Conservation (phyloP, 2,113 vertebrate species). For the Periophthalmus modestus region DNA sequence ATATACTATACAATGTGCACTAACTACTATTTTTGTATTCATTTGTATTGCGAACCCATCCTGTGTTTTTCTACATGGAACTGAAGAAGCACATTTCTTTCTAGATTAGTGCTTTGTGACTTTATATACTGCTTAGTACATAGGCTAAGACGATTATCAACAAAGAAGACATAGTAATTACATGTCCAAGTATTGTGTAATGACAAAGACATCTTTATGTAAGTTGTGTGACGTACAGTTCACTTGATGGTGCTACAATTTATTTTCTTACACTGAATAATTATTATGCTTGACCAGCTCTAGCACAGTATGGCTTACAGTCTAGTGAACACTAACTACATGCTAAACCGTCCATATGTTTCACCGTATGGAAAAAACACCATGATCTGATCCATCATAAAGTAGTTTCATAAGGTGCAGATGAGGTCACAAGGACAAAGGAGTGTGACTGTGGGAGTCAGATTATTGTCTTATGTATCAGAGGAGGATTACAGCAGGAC, state of each 20-base stretch:
- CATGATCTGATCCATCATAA: slow-evolving; percentile 11
- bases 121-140: background rate
- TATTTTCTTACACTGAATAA: background rate
- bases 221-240: background rate
- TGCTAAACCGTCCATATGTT: slow-evolving; percentile 18
- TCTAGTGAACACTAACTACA: background rate
- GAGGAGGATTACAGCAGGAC: slow-evolving; percentile 62
- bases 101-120: background rate
- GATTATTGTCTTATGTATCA: slow-evolving; percentile 70
- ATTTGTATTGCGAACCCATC: background rate
- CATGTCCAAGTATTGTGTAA: background rate
- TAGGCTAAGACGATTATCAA: background rate
- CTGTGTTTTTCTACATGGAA: background rate
- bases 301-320: background rate
- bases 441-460: slow-evolving; percentile 43
- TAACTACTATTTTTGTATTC: background rate
- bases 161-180: background rate
- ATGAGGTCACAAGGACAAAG: slow-evolving; percentile 10
- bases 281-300: background rate
- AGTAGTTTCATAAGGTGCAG: slow-evolving; percentile 22
- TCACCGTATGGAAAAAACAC: slow-evolving; percentile 29
- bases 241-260: background rate
- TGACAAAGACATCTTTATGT: background rate
- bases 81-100: background rate
- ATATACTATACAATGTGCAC: too few relatives aligned